Percentiles rank a stretch among this genome's conserved stretches.
Evolutionary conservation across 1,140 invertebrate genomes (phyloP).

Genomic region (Adoxophyes honmai): DNA sequence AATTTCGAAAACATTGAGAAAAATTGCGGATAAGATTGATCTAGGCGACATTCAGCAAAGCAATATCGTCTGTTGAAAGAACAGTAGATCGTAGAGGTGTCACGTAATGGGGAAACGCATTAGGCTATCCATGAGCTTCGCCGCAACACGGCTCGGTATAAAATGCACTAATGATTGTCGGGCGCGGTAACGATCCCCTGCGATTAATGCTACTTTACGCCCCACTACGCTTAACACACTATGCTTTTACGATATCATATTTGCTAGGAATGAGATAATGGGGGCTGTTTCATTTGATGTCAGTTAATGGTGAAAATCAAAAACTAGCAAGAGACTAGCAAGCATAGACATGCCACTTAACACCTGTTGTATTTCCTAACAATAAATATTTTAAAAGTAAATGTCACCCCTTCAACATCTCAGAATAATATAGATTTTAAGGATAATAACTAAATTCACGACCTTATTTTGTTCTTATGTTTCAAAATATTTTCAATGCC

Average conservation of each 20-base stretch:
- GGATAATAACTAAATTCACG: too few species aligned
- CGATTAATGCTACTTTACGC: slow-evolving; percentile 30
- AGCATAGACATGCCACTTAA: too few species aligned
- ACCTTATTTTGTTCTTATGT: too few species aligned
- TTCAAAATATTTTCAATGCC: too few species aligned
- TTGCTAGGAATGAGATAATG: too few species aligned
- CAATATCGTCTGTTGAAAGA: slow-evolving; percentile 32
- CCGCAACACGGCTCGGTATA: slow-evolving; percentile 43
- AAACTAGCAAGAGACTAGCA: too few species aligned
- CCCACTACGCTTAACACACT: slow-evolving; percentile 8
- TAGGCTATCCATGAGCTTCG: slow-evolving; percentile 41
- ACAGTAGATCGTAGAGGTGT: slow-evolving; percentile 43
- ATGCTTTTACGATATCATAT: not conserved
- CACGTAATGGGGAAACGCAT: slow-evolving; percentile 63
- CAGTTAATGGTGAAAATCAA: not conserved
- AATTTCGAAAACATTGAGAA: not conserved
- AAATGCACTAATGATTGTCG: slow-evolving; percentile 57
- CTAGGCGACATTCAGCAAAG: slow-evolving; percentile 21
- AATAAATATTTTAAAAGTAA: too few species aligned
- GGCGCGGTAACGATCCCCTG: slow-evolving; percentile 21
- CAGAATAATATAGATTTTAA: too few species aligned
- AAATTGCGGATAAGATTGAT: not conserved
- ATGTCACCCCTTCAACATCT: too few species aligned
- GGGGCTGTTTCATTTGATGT: not conserved
- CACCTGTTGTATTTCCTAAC: too few species aligned